Evolutionary conservation across 2,113 vertebrate genomes (phyloP).

Genomic region (Hyperopisus bebe): DNA sequence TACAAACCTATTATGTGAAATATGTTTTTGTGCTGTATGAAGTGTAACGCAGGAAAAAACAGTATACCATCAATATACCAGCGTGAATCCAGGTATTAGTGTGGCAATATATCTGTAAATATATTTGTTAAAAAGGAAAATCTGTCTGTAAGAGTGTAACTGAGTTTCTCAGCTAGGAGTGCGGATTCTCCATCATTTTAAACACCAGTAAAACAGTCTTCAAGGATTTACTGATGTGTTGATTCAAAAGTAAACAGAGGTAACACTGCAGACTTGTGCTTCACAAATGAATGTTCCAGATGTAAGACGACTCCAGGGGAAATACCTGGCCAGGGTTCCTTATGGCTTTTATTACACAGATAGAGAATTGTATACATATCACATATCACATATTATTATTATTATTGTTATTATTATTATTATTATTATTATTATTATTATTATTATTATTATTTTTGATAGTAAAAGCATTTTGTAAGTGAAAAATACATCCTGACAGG

Average conservation of each 20-base stretch:
- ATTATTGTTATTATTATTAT: neutral
- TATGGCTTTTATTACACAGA: neutral
- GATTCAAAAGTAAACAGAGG: conserved; percentile 5
- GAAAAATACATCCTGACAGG: neutral
- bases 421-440: neutral
- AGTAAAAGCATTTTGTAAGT: neutral
- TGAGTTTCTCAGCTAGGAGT: neutral
- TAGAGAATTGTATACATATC: neutral
- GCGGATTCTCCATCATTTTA: neutral
- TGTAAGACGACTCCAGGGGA: neutral
- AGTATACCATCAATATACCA: neutral
- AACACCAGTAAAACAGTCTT: neutral
- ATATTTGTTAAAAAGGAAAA: neutral
- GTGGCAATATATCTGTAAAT: neutral
- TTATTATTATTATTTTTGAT: neutral
- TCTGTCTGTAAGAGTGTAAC: neutral
- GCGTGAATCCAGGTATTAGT: neutral
- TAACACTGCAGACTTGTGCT: neutral
- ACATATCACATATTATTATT: neutral
- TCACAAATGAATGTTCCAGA: conserved; percentile 23
- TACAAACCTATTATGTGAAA: neutral
- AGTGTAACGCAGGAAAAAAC: neutral
- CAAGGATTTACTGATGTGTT: conserved; percentile 11
- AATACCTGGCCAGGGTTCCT: neutral
- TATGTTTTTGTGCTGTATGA: neutral